phyloP scores from a whole-genome alignment of 2,888 invertebrate genomes.

The Xestia rhomboidea region DNA sequence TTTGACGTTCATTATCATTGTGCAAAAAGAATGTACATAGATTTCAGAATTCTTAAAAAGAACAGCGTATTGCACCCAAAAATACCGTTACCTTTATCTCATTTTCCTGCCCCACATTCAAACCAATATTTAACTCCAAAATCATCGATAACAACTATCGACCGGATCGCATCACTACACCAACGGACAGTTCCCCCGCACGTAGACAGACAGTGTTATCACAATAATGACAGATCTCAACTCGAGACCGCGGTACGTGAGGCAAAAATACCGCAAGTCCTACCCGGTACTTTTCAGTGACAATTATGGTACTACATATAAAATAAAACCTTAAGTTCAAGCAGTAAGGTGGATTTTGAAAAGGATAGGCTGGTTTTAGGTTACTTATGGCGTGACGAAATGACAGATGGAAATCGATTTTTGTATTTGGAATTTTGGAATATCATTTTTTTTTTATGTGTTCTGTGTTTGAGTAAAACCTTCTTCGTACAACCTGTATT shows the following conservation, averaged over 20 bases:
- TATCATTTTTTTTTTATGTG: conserved; percentile 28
- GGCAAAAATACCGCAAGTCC: conserved; percentile 83
- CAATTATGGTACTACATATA: conserved; percentile 64
- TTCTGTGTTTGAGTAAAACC: conserved; percentile 29
- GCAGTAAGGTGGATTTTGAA: conserved; percentile 20
- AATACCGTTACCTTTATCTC: neutral
- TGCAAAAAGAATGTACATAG: neutral
- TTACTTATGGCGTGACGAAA: conserved; percentile 68
- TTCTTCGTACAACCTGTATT: neutral
- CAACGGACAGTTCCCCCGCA: conserved; percentile 80
- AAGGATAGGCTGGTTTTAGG: conserved; percentile 17
- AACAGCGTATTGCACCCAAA: neutral
- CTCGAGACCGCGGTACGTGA: conserved; percentile 84
- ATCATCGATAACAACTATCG: conserved; percentile 66
- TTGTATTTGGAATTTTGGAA: conserved; percentile 63
- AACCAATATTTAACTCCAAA: conserved; percentile 13
- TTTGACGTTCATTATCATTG: neutral
- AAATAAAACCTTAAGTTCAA: conserved; percentile 46
- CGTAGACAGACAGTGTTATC: conserved; percentile 89
- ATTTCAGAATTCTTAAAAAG: too few relatives aligned
- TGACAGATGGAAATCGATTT: conserved; percentile 68
- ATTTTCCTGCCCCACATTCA: conserved; percentile 19
- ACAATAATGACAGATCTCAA: conserved; percentile 89
- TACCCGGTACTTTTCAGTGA: conserved; percentile 67
- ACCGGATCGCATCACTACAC: conserved; percentile 74